A percentile compares a stretch with the other conserved stretches of the same genome.
phyloP scores from a whole-genome alignment of 2,797 vertebrate genomes.

The Phylloscopus collybita region DNA sequence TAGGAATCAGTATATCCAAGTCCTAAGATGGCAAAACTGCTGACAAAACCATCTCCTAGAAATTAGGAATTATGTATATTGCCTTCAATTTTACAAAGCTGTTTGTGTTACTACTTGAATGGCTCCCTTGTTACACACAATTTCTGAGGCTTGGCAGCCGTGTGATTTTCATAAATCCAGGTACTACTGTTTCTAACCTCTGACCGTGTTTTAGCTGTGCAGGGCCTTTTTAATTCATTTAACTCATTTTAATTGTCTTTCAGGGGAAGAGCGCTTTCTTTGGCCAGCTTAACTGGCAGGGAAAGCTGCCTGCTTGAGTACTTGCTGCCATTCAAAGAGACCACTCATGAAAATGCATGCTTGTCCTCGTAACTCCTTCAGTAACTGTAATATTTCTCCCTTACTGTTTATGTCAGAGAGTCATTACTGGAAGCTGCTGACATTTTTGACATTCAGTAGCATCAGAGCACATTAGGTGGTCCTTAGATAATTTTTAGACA shows the following conservation, averaged over 20 bases:
- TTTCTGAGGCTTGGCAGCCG: conserved; percentile 69
- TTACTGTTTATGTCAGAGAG: conserved; percentile 93
- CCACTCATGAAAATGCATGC: conserved; percentile 88
- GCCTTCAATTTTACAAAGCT: conserved; percentile 74
- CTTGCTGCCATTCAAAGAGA: conserved; percentile 82
- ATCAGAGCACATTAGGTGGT: conserved; percentile 93
- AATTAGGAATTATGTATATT: conserved; percentile 72
- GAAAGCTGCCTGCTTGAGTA: conserved; percentile 87
- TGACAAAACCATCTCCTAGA: conserved; percentile 63
- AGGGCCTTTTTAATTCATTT: conserved; percentile 75
- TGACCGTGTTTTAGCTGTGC: conserved; percentile 68
- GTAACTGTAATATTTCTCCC: conserved; percentile 90
- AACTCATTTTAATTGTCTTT: conserved; percentile 80
- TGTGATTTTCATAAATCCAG: conserved; percentile 73
- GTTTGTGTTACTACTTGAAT: conserved; percentile 67
- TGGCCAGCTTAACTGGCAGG: conserved; percentile 73
- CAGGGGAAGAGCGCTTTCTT: conserved; percentile 61
- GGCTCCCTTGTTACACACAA: conserved; percentile 74
- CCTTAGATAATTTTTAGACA: conserved; percentile 88
- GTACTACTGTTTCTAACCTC: conserved; percentile 74
- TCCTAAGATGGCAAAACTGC: conserved; percentile 60
- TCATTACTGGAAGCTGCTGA: conserved; percentile 91
- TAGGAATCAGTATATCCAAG: background rate
- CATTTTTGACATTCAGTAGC: conserved; percentile 86
- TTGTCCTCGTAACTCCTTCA: conserved; percentile 83